Percentiles rank a stretch among this genome's conserved stretches.
Evolutionary conservation across 1,140 invertebrate species (phyloP).

Genomic region (Plutomurus gul): DNA sequence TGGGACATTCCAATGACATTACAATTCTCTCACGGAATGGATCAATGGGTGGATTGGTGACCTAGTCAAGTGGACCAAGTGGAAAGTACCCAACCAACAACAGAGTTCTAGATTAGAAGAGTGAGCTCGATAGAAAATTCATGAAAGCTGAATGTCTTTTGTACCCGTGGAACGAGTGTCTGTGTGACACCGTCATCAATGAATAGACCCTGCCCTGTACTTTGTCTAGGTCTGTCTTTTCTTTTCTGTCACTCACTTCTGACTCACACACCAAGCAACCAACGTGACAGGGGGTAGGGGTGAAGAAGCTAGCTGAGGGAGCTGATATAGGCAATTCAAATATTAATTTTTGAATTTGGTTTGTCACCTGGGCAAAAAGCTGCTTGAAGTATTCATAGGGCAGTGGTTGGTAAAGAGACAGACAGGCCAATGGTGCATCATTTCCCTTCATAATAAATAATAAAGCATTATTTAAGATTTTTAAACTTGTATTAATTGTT

Average conservation of each 20-base stretch:
- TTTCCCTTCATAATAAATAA: no score
- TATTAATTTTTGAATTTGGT: slow-evolving; percentile 7
- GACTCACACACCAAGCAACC: slow-evolving; percentile 10
- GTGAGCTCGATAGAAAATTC: neutral
- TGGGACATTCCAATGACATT: slow-evolving; percentile 92
- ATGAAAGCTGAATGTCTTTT: slow-evolving; percentile 4
- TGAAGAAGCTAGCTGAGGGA: slow-evolving; percentile 10
- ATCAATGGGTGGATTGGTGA: slow-evolving; percentile 99
- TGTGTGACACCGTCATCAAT: slow-evolving; percentile 3
- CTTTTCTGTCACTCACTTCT: slow-evolving; percentile 16
- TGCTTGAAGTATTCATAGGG: slow-evolving; percentile 99
- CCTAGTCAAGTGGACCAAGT: slow-evolving; percentile 59
- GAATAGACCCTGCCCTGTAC: neutral
- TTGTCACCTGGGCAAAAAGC: slow-evolving; percentile 86
- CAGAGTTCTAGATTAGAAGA: slow-evolving; percentile 1
- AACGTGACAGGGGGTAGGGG: neutral
- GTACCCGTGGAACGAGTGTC: neutral
- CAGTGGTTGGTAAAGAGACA: slow-evolving; percentile 91
- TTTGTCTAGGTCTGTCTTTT: no score
- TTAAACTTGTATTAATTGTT: no score
- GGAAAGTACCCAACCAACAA: slow-evolving; percentile 15
- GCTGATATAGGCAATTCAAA: neutral
- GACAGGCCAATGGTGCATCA: slow-evolving; percentile 93
- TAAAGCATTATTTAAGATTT: no score
- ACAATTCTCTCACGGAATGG: slow-evolving; percentile 98